Evolutionary conservation across 2,113 vertebrate genomes (phyloP).

Genomic region (Stigmatopora nigra): DNA sequence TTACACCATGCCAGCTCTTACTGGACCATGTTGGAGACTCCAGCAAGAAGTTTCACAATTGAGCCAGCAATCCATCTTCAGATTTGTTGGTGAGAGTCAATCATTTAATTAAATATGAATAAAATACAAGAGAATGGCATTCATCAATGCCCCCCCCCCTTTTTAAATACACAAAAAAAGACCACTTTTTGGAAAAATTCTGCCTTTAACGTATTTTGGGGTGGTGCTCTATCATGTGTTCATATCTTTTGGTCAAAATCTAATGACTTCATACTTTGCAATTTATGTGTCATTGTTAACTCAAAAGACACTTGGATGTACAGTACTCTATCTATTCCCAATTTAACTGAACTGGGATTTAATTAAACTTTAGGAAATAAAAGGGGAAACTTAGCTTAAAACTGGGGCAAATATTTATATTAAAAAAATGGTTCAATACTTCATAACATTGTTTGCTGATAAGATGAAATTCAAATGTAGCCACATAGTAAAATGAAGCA

Average conservation of each 20-base stretch:
- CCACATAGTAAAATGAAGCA: background rate
- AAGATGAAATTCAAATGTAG: background rate
- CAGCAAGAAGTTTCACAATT: slow-evolving; percentile 78
- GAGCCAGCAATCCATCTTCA: slow-evolving; percentile 38
- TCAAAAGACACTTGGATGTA: too few species aligned
- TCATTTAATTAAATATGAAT: background rate
- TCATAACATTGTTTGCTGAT: background rate
- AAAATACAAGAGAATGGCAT: background rate
- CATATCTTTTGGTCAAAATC: background rate
- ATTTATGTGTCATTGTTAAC: too few species aligned
- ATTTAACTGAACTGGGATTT: background rate
- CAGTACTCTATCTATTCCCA: background rate
- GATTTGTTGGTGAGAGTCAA: background rate
- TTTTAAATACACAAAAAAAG: background rate
- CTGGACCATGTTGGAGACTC: slow-evolving; percentile 75
- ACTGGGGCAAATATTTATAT: background rate
- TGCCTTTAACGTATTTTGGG: background rate
- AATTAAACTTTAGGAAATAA: background rate
- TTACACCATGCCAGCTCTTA: slow-evolving; percentile 80
- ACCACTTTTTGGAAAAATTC: background rate
- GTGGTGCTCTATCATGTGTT: background rate
- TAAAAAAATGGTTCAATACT: background rate
- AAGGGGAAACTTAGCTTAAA: background rate
- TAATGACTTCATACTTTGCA: too few species aligned
- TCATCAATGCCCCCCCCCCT: background rate